Percentiles rank a stretch among this genome's conserved stretches.
phyloP scores from a whole-genome alignment of 2,888 invertebrate species.

The Eristalinus sepulchralis region DNA sequence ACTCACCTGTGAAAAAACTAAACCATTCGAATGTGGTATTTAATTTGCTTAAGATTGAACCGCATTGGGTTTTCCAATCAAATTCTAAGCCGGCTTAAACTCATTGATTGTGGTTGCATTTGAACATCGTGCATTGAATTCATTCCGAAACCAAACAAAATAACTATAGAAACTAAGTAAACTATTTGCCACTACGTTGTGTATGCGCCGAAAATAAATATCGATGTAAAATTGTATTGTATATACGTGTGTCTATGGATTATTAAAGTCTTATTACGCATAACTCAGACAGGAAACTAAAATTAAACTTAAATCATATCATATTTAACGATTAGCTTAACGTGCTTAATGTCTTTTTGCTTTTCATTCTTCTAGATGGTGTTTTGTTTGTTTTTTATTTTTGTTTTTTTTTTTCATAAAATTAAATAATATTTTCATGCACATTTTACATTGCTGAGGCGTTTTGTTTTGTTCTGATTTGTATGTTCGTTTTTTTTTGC shows the following conservation, averaged over 20 bases:
- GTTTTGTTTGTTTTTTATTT: slow-evolving; percentile 19
- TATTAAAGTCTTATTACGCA: slow-evolving; percentile 28
- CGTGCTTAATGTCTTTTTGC: slow-evolving; percentile 69
- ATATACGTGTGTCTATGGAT: background rate
- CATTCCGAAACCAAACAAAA: slow-evolving; percentile 65
- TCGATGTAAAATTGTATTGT: background rate
- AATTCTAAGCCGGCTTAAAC: slow-evolving; percentile 28
- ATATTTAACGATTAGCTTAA: slow-evolving; percentile 53
- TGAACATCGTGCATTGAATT: slow-evolving; percentile 66
- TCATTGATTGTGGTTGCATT: slow-evolving; percentile 42
- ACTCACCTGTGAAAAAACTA: slow-evolving; percentile 58
- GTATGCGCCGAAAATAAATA: slow-evolving; percentile 49
- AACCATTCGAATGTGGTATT: slow-evolving; percentile 37
- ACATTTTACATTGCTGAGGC: slow-evolving; percentile 41
- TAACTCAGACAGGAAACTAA: slow-evolving; percentile 30
- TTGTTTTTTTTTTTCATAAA: slow-evolving; percentile 31
- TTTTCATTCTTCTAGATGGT: slow-evolving; percentile 57
- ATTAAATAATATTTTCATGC: slow-evolving; percentile 39
- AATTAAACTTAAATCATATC: slow-evolving; percentile 47
- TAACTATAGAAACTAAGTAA: slow-evolving; percentile 48
- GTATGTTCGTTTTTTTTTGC: slow-evolving; percentile 7
- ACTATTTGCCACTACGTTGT: slow-evolving; percentile 57
- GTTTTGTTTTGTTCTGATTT: slow-evolving; percentile 17
- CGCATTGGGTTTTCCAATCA: slow-evolving; percentile 17
- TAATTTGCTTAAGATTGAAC: slow-evolving; percentile 25